Evolutionary conservation across 2,888 invertebrate species (phyloP).

Genomic region (Odontomyia ornata): DNA sequence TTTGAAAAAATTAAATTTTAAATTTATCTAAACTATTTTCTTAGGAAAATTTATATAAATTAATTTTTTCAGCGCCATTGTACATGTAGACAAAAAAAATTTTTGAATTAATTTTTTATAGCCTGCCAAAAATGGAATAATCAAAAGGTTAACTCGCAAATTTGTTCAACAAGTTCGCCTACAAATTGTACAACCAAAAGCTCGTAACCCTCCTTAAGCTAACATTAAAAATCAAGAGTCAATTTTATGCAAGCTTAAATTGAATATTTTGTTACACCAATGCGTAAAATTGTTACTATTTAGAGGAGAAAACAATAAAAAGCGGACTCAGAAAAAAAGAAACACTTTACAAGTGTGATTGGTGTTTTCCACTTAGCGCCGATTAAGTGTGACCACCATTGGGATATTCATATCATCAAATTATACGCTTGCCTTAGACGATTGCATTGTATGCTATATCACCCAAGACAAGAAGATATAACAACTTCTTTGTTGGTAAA

Average conservation of each 20-base stretch:
- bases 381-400: constrained; percentile 16
- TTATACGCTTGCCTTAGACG: background rate
- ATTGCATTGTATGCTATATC: background rate
- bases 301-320: background rate
- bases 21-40: no score
- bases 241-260: background rate
- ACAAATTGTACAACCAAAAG: background rate
- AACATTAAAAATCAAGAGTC: background rate
- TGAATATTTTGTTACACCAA: background rate
- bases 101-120: no score
- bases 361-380: constrained; percentile 35
- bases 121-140: no score
- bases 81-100: no score
- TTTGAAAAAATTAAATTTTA: no score
- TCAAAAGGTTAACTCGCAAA: no score
- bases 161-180: no score
- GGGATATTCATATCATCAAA: background rate
- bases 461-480: background rate
- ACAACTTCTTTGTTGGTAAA: constrained; percentile 17
- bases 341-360: background rate
- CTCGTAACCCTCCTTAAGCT: background rate
- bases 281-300: background rate
- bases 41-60: no score
- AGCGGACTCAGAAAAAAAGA: background rate
- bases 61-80: no score